Evolutionary conservation across 2,888 invertebrate species (phyloP).

Genomic region (Oegoconia quadripuncta): DNA sequence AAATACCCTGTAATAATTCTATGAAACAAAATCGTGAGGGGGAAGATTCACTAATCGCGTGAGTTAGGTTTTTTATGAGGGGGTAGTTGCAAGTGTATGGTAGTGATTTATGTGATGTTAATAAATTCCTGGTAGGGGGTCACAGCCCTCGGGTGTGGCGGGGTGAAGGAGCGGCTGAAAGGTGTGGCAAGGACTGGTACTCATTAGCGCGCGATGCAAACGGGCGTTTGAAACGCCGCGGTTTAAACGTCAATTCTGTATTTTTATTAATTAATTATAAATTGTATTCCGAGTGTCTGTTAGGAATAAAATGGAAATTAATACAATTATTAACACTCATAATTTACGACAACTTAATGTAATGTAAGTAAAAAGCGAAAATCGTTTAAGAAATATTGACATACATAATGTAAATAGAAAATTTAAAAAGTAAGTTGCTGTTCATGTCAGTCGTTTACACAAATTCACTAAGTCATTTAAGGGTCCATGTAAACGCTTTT

Average conservation of each 20-base stretch:
- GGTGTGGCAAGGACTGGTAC: slow-evolving; percentile 42
- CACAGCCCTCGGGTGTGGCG: slow-evolving; percentile 42
- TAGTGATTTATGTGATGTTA: slow-evolving; percentile 53
- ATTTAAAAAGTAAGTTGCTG: no score
- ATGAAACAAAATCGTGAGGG: slow-evolving; percentile 8
- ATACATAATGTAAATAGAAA: no score
- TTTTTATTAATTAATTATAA: not conserved
- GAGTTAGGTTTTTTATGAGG: slow-evolving; percentile 30
- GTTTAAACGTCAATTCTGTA: not conserved
- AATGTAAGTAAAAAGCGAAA: no score
- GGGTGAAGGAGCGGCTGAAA: slow-evolving; percentile 39
- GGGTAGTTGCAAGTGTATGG: slow-evolving; percentile 38
- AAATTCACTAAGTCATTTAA: no score
- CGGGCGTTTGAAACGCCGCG: slow-evolving; percentile 18
- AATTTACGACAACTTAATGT: no score
- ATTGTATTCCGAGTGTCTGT: no score
- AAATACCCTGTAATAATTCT: slow-evolving; percentile 12
- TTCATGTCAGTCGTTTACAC: no score
- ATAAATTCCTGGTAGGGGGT: slow-evolving; percentile 50
- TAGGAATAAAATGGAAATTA: no score
- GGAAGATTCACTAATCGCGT: slow-evolving; percentile 23
- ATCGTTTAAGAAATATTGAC: no score
- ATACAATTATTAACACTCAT: no score
- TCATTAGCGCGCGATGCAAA: slow-evolving; percentile 31
- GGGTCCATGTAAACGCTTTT: no score